phyloP scores from a whole-genome alignment of 2,113 vertebrate genomes.

The Entosphenus tridentatus region DNA sequence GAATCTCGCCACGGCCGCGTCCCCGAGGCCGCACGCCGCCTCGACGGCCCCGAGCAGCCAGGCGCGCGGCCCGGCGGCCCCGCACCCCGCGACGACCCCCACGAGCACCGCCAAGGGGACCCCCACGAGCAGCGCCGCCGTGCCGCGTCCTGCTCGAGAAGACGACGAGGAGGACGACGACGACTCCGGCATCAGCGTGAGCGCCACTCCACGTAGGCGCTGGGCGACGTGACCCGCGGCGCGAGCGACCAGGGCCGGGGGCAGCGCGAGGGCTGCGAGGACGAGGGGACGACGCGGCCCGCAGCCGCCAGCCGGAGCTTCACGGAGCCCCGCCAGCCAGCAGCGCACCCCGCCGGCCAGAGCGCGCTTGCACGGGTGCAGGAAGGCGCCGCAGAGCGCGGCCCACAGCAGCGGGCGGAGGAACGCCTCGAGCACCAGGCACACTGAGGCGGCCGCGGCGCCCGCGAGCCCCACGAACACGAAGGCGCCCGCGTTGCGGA shows the following conservation, averaged over 20 bases:
- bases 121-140: no score
- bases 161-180: no score
- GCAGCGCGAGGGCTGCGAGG: constrained; percentile 31
- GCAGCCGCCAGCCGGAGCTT: constrained; percentile 50
- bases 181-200: no score
- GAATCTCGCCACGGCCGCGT: no score
- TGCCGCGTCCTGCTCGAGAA: no score
- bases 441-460: constrained; percentile 62
- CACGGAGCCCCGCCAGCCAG: constrained; percentile 55
- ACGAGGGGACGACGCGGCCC: constrained; percentile 37
- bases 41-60: no score
- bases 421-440: constrained; percentile 90
- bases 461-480: constrained; percentile 76
- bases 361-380: constrained; percentile 79
- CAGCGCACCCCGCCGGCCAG: constrained; percentile 53
- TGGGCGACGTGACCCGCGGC: no score
- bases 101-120: no score
- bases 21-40: no score
- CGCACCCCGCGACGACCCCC: no score
- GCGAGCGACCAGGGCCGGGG: constrained; percentile 15
- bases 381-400: constrained; percentile 75
- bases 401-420: constrained; percentile 87
- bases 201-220: no score
- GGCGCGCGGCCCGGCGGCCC: no score
- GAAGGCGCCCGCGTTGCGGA: constrained; percentile 83